Evolutionary conservation across 2,113 vertebrate species (phyloP).

Genomic region (Crotalus tigris): DNA sequence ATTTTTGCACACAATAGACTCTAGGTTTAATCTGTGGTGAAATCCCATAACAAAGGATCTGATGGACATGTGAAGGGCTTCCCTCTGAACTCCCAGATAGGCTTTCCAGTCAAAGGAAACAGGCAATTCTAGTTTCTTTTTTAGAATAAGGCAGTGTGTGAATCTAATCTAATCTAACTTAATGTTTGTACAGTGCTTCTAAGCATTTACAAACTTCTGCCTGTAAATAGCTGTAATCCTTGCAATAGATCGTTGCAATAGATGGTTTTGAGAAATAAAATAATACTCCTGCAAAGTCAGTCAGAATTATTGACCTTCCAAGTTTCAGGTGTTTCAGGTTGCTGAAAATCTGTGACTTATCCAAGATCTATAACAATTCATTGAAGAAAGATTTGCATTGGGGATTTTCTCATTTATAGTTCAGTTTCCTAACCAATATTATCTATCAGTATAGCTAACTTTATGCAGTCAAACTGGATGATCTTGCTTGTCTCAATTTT

Average conservation of each 20-base stretch:
- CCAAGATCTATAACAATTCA: not conserved
- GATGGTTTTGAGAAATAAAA: not conserved
- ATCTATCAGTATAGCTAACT: constrained; percentile 12
- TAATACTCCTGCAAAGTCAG: not conserved
- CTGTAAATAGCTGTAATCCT: not conserved
- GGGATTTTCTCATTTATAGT: not conserved
- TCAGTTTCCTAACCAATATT: not conserved
- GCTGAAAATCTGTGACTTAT: not conserved
- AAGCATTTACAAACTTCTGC: not conserved
- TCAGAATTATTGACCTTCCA: not conserved
- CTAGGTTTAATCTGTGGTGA: not conserved
- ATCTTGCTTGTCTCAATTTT: constrained; percentile 4
- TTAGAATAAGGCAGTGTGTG: rapidly evolving
- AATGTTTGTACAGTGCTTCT: not conserved
- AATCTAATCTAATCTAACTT: not conserved
- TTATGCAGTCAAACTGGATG: constrained; percentile 13
- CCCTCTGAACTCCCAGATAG: not conserved
- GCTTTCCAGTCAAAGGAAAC: not conserved
- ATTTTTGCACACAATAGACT: not conserved
- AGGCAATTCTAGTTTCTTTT: not conserved
- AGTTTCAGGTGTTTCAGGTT: not conserved
- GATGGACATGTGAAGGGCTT: not conserved
- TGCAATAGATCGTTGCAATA: not conserved
- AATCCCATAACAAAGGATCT: not conserved
- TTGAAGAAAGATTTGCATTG: not conserved